phyloP scores from a whole-genome alignment of 2,888 invertebrate genomes.

The Dione vanillae region DNA sequence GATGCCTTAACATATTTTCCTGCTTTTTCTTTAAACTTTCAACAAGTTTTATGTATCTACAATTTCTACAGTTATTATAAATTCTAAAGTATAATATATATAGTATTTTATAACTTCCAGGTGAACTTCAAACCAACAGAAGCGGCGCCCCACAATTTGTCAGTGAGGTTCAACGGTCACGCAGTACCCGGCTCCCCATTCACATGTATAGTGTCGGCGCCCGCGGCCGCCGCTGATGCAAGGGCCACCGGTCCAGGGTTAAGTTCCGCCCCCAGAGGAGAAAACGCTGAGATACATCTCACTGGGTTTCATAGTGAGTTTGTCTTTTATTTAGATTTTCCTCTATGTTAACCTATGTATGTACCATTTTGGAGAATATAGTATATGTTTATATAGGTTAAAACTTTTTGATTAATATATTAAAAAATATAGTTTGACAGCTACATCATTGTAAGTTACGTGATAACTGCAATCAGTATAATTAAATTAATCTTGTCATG shows the following conservation, averaged over 20 bases:
- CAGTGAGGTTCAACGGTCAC: constrained; percentile 92
- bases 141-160: constrained; percentile 94
- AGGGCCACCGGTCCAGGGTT: constrained; percentile 75
- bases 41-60: too few relatives aligned
- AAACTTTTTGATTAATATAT: too few relatives aligned
- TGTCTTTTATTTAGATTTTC: not conserved
- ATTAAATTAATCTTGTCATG: too few relatives aligned
- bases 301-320: constrained; percentile 70
- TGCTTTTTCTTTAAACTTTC: too few relatives aligned
- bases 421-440: too few relatives aligned
- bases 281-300: constrained; percentile 74
- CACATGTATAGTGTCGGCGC: constrained; percentile 90
- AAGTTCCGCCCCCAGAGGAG: constrained; percentile 69
- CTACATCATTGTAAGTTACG: too few relatives aligned
- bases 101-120: constrained; percentile 55
- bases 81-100: not conserved
- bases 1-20: too few relatives aligned
- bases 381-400: too few relatives aligned
- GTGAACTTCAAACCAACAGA: constrained; percentile 98
- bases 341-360: too few relatives aligned
- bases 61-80: too few relatives aligned
- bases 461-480: too few relatives aligned
- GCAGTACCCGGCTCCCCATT: constrained; percentile 97
- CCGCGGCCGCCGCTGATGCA: constrained; percentile 74
- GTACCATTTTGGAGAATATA: too few relatives aligned